Evolutionary conservation across 2,888 invertebrate genomes (phyloP), one percentile per base, ranked within the genome.

Genomic region (Mesochorus sp.): DNA sequence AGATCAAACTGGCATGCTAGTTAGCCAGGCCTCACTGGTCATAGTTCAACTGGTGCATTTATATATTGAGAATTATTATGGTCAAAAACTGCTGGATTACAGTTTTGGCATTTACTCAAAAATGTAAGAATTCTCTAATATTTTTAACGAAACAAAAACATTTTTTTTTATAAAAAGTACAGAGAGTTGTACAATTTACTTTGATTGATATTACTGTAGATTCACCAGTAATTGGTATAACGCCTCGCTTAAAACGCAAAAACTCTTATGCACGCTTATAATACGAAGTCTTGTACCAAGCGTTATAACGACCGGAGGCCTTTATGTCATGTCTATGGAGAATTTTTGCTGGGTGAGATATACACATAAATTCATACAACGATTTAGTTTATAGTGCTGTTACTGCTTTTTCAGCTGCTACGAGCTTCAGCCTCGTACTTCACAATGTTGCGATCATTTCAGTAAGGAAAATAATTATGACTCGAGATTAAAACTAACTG

Each of bases 31-130:
- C 3, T 26, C n/a, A 34, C 14, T 70, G 47, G 31, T 70, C 31
- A 3, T 24, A 2, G 47, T 31, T 0, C 42, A 55, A 12, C 5
- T 67, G 24, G 12, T 26, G 53, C 55, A 67, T 44, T 31, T 67
- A n/a, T 67, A 55, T 44, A n/a, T 67, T 4, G 55, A 55, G 12
- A 51, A 64, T 64, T 49, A 34, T 64, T 64, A 49, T 49, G 49
- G 21, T 8, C 64, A 64, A 14, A 47, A 31, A 24, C 24, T 64
- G 14, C 10, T 64, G 44, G 64, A 64, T 26, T 37, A 64, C 34
- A 64, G 64, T 37, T 1, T 0, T 3, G 49, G 49, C 49, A 34
- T 64, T 14, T 19, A 64, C 34, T 12, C 34, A 8, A 64, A 34
- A 2, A n/a, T 64, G 64, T 64, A 37, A 64, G 64, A 14, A n/a